phyloP scores from a whole-genome alignment of 1,140 invertebrate genomes.

The Cydia strobilella region DNA sequence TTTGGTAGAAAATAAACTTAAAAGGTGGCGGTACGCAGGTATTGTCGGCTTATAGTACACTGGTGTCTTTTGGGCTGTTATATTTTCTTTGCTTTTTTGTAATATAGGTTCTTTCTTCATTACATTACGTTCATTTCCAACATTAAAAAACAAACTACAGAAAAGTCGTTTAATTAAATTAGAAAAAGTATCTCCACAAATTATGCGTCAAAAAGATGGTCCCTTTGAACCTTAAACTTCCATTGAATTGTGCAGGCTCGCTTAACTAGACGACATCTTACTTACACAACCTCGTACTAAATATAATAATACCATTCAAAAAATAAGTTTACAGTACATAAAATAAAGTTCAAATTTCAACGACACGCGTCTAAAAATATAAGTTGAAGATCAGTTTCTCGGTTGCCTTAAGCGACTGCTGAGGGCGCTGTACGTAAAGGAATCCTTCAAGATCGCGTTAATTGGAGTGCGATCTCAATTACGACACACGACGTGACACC shows the following conservation, averaged over 20 bases:
- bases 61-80: constrained; percentile 25
- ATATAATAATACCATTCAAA: constrained; percentile 23
- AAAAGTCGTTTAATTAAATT: constrained; percentile 8
- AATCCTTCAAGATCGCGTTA: constrained; percentile 65
- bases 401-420: constrained; percentile 46
- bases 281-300: not conserved
- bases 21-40: not conserved
- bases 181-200: constrained; percentile 14
- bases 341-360: not conserved
- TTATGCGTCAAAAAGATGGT: constrained; percentile 17
- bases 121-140: not conserved
- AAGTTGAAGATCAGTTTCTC: constrained; percentile 24
- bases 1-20: not conserved
- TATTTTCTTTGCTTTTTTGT: constrained; percentile 20
- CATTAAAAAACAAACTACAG: not conserved
- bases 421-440: constrained; percentile 48
- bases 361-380: not conserved
- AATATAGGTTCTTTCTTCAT: not conserved
- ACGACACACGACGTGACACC: constrained; percentile 62
- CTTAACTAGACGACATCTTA: constrained; percentile 42
- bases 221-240: constrained; percentile 35
- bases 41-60: not conserved
- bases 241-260: constrained; percentile 36
- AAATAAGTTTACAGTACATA: not conserved
- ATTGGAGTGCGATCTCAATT: constrained; percentile 72